phyloP scores from a whole-genome alignment of 2,113 vertebrate species.

The Boulengeromyrus knoepffleri region DNA sequence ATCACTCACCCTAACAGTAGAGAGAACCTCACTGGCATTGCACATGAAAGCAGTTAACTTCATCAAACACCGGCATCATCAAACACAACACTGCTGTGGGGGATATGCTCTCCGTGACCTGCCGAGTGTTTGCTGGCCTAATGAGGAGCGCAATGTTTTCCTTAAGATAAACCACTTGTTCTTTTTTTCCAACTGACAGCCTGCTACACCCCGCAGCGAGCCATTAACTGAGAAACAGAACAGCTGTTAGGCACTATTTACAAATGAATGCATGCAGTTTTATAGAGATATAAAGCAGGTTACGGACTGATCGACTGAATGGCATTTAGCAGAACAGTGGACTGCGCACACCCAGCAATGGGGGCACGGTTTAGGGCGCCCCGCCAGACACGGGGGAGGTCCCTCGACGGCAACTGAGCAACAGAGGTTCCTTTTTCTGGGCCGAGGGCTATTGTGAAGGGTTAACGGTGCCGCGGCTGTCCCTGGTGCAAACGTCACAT shows the following conservation, averaged over 20 bases:
- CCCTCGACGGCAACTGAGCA: neutral
- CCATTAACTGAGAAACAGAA: neutral
- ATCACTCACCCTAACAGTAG: neutral
- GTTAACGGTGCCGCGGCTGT: neutral
- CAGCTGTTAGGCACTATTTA: neutral
- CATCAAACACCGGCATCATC: neutral
- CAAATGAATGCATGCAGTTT: neutral
- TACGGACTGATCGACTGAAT: neutral
- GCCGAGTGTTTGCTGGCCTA: neutral
- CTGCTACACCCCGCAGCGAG: neutral
- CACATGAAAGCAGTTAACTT: neutral
- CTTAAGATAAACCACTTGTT: neutral
- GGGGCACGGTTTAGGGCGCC: no score
- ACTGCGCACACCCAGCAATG: neutral
- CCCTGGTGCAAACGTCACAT: slow-evolving; percentile 42
- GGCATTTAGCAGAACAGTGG: neutral
- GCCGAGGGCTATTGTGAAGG: neutral
- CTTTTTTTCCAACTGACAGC: neutral
- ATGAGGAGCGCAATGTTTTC: neutral
- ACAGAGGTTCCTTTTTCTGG: neutral
- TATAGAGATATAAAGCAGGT: neutral
- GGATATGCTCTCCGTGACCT: neutral
- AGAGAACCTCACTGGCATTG: neutral
- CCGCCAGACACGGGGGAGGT: neutral
- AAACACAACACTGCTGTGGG: neutral